phyloP scores from a whole-genome alignment of 2,888 invertebrate species.

The Stomorhina lunata region DNA sequence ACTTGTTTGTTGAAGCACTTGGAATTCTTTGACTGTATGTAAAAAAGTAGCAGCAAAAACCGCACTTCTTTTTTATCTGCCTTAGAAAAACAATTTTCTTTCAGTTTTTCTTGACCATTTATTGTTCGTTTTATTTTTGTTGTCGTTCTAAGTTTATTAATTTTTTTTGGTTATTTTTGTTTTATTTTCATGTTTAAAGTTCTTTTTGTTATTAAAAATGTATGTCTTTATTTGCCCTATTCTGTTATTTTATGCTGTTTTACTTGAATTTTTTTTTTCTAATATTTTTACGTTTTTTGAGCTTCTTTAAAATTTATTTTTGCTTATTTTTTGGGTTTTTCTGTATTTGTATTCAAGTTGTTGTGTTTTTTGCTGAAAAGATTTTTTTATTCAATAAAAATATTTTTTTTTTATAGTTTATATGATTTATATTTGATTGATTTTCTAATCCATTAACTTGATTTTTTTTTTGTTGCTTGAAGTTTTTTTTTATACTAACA shows the following conservation, averaged over 20 bases:
- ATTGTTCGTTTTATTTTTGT: no score
- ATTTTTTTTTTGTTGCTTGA: conserved; percentile 10
- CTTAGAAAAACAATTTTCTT: no score
- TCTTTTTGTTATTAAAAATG: background rate
- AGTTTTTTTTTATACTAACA: background rate
- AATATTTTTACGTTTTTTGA: background rate
- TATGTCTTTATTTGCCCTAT: background rate
- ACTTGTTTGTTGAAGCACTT: no score
- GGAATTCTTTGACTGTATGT: no score
- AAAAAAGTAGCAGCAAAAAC: no score
- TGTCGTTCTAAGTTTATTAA: background rate
- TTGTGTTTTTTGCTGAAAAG: background rate
- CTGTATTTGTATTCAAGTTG: background rate
- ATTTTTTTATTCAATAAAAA: conserved; percentile 23
- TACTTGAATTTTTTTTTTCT: background rate
- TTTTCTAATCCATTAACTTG: conserved; percentile 62
- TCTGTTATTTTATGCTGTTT: background rate
- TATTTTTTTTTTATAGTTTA: conserved; percentile 3
- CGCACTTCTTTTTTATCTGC: no score
- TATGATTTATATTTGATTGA: conserved; percentile 58
- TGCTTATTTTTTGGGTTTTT: background rate
- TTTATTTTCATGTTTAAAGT: background rate
- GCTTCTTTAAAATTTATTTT: conserved; percentile 13
- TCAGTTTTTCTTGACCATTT: background rate
- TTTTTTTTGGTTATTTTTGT: background rate